phyloP scores from a whole-genome alignment of 1,140 invertebrate species.

The Gryon sp. region DNA sequence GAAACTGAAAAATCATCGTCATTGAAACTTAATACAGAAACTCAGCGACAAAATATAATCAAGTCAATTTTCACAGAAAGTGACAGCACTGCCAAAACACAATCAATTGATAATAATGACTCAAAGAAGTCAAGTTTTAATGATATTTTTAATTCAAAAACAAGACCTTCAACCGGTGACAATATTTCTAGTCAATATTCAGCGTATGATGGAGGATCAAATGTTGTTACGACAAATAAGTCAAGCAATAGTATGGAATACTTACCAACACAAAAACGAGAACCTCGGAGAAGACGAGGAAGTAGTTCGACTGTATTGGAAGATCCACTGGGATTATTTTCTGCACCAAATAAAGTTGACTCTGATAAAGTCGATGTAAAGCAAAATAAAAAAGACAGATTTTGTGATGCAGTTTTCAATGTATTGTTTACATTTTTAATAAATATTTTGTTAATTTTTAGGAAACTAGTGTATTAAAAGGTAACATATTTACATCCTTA shows the following conservation, averaged over 20 bases:
- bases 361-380: slow-evolving; percentile 2
- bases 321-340: slow-evolving; percentile 41
- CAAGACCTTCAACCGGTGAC: slow-evolving; percentile 1
- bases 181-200: slow-evolving; percentile 8
- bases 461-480: slow-evolving; percentile 3
- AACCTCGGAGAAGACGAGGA: slow-evolving; percentile 30
- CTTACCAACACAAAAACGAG: slow-evolving; percentile 20
- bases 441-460: no score
- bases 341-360: slow-evolving; percentile 7
- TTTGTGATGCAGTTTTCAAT: no score
- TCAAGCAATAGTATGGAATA: slow-evolving; percentile 11
- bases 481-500: slow-evolving; percentile 11
- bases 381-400: no score
- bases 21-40: slow-evolving; percentile 7
- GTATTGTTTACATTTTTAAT: no score
- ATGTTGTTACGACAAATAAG: slow-evolving; percentile 21
- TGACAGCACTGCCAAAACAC: slow-evolving; percentile 17
- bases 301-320: slow-evolving; percentile 9
- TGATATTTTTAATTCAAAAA: not conserved
- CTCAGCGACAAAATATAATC: slow-evolving; percentile 27
- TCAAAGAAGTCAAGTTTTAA: slow-evolving; percentile 2
- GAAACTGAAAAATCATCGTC: not conserved
- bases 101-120: slow-evolving; percentile 1
- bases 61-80: slow-evolving; percentile 26
- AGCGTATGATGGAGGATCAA: slow-evolving; percentile 29